Evolutionary conservation across 2,888 invertebrate species (phyloP), one percentile per base, ranked within the genome.

Genomic region (Nudaria mundana): DNA sequence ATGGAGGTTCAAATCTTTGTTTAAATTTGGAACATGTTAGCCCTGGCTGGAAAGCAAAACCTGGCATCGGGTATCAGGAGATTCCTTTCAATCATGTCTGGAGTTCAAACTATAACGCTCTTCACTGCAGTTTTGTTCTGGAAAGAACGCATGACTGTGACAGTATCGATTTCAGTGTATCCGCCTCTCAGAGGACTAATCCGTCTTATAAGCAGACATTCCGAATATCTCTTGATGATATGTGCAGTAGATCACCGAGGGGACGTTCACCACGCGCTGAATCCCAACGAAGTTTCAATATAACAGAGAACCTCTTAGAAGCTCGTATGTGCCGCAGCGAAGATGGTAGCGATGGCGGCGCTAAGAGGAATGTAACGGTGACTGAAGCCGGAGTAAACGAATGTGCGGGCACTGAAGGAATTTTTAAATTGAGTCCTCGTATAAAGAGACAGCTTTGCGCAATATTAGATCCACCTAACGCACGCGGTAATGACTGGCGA

Each of bases 401-500:
- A 43, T 92, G 92, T 40, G 79, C 90, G 13, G 83, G 90, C 3
- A n/a, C 15, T 45, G 92, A 92, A 63, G 86, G 91, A 52, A 91
- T 90, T 38, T 92, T 92, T 65, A 91, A 93, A 71, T 72, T 92
- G 58, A 90, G 89, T 43, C 84, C 89, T 45, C 81, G 90, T 48
- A 74, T 91, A 22, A 92, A 91, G 60, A 83, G 90, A 45, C 82
- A 91, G 62, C 79, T 89, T 39, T 87, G 89, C 62, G 71, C 76
- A 64, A 93, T 96, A 71, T 87, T 99, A 63, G 98, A 99, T 83
- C 96, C 97, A 16, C 98, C 98, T 2, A 96, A 96, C 65, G 93
- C 94, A 8, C 91, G 96, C 59, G 97, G 97, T 31, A 97, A 97
- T 76, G 98, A 99, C 80, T 99, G 99, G 99, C 92, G 98, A 56